Evolutionary conservation across 2,113 vertebrate species (phyloP).

Genomic region (Ciconia maguari): DNA sequence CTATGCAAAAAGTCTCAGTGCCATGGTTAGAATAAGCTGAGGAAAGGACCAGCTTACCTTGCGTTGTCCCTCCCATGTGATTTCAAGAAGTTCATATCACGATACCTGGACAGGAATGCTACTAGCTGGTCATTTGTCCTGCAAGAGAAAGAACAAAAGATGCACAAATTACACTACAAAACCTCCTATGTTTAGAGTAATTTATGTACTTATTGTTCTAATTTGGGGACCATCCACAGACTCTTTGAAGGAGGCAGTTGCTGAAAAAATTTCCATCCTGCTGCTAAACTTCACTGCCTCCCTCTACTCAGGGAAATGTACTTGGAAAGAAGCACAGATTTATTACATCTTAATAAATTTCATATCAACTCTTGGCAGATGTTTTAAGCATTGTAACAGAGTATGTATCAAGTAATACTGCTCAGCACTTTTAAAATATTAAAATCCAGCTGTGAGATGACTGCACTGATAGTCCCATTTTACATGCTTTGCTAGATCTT

Average conservation of each 20-base stretch:
- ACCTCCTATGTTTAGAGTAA: too few species aligned
- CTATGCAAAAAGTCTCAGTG: neutral
- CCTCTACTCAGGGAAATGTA: neutral
- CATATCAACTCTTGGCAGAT: neutral
- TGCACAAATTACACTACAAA: neutral
- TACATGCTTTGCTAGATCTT: neutral
- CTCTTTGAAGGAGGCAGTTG: neutral
- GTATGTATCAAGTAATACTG: neutral
- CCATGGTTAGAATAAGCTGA: neutral
- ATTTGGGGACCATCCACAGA: neutral
- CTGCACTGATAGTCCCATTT: neutral
- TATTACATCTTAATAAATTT: neutral
- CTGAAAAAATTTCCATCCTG: neutral
- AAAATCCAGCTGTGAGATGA: neutral
- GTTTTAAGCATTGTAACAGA: neutral
- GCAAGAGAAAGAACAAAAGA: conserved; percentile 27
- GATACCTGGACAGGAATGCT: conserved; percentile 93
- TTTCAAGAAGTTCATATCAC: conserved; percentile 98
- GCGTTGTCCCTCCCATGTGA: conserved; percentile 97
- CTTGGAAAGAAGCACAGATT: neutral
- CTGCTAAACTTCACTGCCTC: neutral
- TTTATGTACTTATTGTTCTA: neutral
- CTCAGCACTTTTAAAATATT: neutral
- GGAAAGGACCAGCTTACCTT: conserved; percentile 75
- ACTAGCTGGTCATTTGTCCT: conserved; percentile 97